Evolutionary conservation across 1,140 invertebrate genomes (phyloP).

Genomic region (Cydia splendana): DNA sequence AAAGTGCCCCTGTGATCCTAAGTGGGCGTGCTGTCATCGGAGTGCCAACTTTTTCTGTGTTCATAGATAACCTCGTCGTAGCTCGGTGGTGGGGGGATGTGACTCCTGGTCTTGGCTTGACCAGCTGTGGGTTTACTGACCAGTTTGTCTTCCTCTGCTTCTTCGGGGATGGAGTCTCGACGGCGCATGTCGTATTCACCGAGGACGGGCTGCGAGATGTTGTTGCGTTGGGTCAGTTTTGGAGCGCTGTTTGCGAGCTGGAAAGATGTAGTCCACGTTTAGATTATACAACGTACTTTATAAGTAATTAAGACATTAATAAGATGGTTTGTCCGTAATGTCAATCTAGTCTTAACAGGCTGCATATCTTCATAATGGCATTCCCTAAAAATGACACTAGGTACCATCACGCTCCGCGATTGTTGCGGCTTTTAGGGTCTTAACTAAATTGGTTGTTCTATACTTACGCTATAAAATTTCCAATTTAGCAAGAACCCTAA

Average conservation of each 20-base stretch:
- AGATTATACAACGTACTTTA: not conserved
- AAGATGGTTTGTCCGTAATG: no score
- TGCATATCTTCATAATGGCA: no score
- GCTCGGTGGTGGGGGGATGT: conserved; percentile 64
- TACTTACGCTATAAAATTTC: no score
- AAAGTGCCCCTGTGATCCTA: conserved; percentile 47
- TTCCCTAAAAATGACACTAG: no score
- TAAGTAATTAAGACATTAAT: no score
- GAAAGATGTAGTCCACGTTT: conserved; percentile 34
- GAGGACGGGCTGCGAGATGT: conserved; percentile 81
- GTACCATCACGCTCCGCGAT: no score
- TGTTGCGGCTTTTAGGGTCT: no score
- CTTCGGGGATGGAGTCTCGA: conserved; percentile 78
- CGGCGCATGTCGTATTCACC: conserved; percentile 74
- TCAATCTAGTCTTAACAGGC: no score
- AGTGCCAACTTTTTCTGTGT: conserved; percentile 78
- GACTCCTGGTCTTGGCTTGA: conserved; percentile 62
- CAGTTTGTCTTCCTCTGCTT: conserved; percentile 68
- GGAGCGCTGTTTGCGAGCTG: conserved; percentile 82
- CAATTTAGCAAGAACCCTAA: no score
- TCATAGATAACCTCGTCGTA: conserved; percentile 67
- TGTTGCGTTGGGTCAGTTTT: conserved; percentile 81
- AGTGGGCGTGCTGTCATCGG: conserved; percentile 76
- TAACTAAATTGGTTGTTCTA: no score
- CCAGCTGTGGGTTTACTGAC: conserved; percentile 39